Evolutionary conservation across 2,888 invertebrate genomes (phyloP), one percentile per base, ranked within the genome.

Genomic region (Resseliella maxima): DNA sequence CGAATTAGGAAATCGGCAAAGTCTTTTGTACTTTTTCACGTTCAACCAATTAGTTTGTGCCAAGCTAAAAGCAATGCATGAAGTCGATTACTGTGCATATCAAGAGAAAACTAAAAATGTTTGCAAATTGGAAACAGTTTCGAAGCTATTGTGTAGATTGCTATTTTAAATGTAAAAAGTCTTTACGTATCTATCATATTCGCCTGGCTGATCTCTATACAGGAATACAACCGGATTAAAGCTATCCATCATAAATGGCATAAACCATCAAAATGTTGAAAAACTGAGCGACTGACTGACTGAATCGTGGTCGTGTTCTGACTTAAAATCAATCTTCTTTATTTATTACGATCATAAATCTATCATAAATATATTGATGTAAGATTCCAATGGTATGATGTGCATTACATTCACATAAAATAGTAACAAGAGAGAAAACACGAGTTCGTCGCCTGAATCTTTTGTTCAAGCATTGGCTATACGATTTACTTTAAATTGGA

Each of bases 161-260:
- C 5, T 18, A 18, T 50, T 50, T 5, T 24, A 59, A 72, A 72
- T 31, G 72, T 8, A 72, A 72, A 72, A 31, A 31, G 10, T 35
- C 72, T 12, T 72, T 35, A 35, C 18, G 72, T 72, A 35, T 72
- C 72, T 35, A 72, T 72, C 72, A 27, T 35, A 72, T 35, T 12
- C 72, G n/a, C 31, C 15, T n/a, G 24, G 31, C 72, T 31, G 31
- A 31, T 0, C 10, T 31, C 31, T 5, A 72, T 72, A 15, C 15
- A 72, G 31, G 72, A 59, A 59, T 59, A 24, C 59, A 27, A 59
- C 59, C 27, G 59, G 59, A 72, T 72, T 72, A 72, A 72, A 72
- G 72, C 31, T 31, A 72, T 72, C 72, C 72, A 72, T 72, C 72
- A 72, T 72, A 31, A 18, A 72, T 72, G 72, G 31, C 72, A 72